These are phyloP conservation scores for Amia ocellicauda DNA, from an alignment of 2,113 vertebrate genomes.

Conservation along the genomic window DNA sequence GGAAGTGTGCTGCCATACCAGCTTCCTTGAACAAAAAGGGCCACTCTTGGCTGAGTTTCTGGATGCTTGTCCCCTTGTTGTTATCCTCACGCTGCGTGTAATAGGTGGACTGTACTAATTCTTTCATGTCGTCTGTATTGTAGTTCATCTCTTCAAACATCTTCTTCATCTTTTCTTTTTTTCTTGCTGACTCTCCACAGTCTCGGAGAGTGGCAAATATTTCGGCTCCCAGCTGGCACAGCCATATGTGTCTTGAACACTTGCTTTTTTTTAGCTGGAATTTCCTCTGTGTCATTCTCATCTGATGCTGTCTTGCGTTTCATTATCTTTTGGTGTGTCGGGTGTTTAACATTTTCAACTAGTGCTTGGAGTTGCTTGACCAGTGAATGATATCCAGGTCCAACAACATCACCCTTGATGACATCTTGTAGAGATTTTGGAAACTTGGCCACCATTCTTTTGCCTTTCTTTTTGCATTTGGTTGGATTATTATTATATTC, in stretches of 20 bases:
- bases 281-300: no score
- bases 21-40: conserved; percentile 21
- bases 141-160: conserved; percentile 4
- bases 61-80: conserved; percentile 1
- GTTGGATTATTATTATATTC: background rate
- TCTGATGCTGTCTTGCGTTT: conserved; percentile 4
- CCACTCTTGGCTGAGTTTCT: conserved; percentile 3
- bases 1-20: conserved; percentile 21
- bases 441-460: conserved; percentile 8
- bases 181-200: conserved; percentile 2
- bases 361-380: background rate
- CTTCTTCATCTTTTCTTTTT: conserved; percentile 11
- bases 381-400: no score
- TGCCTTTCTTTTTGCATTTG: background rate
- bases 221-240: conserved; percentile 1
- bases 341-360: conserved; percentile 16
- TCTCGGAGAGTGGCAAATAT: conserved; percentile 8
- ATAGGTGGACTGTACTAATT: conserved; percentile 14
- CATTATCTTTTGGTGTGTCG: conserved; percentile 4
- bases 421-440: conserved; percentile 10
- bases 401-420: conserved; percentile 11
- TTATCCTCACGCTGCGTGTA: conserved; percentile 12
- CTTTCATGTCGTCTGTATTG: conserved; percentile 18
- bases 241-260: conserved; percentile 14
- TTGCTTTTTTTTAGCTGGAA: background rate